Evolutionary conservation across 2,888 invertebrate species (phyloP).

Genomic region (Amblyjoppa fuscipennis): DNA sequence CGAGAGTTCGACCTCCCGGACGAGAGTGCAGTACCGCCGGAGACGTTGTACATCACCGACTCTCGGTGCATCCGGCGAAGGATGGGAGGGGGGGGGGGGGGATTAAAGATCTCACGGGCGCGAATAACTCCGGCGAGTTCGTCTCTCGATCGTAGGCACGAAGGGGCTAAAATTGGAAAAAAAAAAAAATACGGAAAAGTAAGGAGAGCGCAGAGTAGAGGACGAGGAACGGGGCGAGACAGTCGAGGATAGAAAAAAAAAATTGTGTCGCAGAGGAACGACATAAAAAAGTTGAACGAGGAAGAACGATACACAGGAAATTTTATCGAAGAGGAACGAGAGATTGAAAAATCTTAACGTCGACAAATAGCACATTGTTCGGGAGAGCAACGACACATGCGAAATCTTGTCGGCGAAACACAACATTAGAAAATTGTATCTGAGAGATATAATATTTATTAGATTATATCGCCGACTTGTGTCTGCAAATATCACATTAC

Average conservation of each 20-base stretch:
- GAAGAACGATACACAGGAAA: too few species aligned
- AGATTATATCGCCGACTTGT: too few species aligned
- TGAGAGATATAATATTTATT: too few species aligned
- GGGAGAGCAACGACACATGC: too few species aligned
- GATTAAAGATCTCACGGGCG: neutral
- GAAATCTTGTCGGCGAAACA: too few species aligned
- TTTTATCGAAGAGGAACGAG: too few species aligned
- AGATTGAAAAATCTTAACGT: too few species aligned
- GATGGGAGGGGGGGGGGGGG: too few species aligned
- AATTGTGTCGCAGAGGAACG: neutral
- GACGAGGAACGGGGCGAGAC: slow-evolving; percentile 6
- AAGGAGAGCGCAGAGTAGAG: neutral
- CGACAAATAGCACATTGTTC: too few species aligned
- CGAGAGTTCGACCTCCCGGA: neutral
- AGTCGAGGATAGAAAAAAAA: slow-evolving; percentile 18
- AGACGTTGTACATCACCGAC: neutral
- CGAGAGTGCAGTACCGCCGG: neutral
- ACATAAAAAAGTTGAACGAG: neutral
- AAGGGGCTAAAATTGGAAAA: neutral
- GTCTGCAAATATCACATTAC: too few species aligned
- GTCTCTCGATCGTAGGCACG: too few species aligned
- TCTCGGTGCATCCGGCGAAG: neutral
- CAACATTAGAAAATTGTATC: too few species aligned
- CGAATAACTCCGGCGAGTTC: neutral
- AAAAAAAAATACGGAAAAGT: neutral